phyloP scores from a whole-genome alignment of 2,797 vertebrate genomes.

The Pseudomugil tenellus region DNA sequence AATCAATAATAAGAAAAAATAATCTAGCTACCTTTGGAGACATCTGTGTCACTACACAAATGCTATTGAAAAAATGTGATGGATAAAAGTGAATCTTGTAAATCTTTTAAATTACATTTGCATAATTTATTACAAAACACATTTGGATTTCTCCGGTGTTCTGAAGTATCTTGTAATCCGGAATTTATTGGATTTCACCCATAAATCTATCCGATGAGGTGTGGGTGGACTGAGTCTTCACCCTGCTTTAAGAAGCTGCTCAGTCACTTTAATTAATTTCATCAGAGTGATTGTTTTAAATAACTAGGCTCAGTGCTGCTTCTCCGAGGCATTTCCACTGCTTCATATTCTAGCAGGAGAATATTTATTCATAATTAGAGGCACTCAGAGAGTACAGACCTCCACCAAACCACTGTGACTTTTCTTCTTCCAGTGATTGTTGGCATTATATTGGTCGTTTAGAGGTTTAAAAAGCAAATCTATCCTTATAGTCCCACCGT shows the following conservation, averaged over 20 bases:
- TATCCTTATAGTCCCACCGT: no score
- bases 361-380: neutral
- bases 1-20: no score
- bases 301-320: neutral
- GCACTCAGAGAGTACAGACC: no score
- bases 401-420: no score
- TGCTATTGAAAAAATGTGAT: neutral
- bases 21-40: no score
- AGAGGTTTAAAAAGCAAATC: no score
- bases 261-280: conserved; percentile 29
- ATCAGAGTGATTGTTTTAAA: conserved; percentile 13
- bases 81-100: neutral
- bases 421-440: no score
- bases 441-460: no score
- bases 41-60: no score
- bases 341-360: no score
- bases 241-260: conserved; percentile 21
- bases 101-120: neutral
- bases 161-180: neutral
- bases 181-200: neutral
- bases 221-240: conserved; percentile 30
- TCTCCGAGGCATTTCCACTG: neutral
- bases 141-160: neutral
- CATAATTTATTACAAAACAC: neutral
- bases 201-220: neutral